Evolutionary conservation across 1,140 invertebrate species (phyloP), one percentile per base, ranked within the genome.

Genomic region (Philotrypesis tridentata): DNA sequence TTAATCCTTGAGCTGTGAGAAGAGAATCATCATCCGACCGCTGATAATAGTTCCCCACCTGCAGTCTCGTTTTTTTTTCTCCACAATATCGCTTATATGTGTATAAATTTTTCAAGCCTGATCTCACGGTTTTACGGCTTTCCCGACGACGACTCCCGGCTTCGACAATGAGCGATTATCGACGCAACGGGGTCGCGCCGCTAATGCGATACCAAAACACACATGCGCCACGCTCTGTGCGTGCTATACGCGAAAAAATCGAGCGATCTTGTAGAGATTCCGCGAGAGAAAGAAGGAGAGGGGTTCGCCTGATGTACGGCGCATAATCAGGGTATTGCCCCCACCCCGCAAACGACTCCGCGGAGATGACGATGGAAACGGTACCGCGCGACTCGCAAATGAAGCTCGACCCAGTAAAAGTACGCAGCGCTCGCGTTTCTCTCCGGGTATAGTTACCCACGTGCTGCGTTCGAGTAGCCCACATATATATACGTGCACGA

Each of bases 1-100:
- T 68, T n/a, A 33, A 68, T 21, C 67, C 67, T 68, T 68, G 67
- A 68, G 8, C 31, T 29, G 29, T 68, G 67, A 68, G 67, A 68
- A 68, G 31, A 31, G n/a, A n/a, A n/a, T n/a, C n/a, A 65, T 65
- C 63, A 27, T 7, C 14, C 63, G 63, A 55, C n/a, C n/a, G n/a
- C n/a, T n/a, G n/a, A n/a, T n/a, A n/a, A n/a, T n/a, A n/a, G 3
- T 5, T 9, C 33, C 9, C 9, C 33, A 37, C 3, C 9, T 5
- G 9, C 33, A 37, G 33, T 9, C 9, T 37, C 33, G 3, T 37
- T 37, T 37, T 37, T 17, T 55, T 55, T n/a, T 55, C 7, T n/a
- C 4, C 48, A 55, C 21, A 55, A n/a, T n/a, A n/a, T n/a, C 48
- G 9, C 33, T 5, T 37, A 37, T 37, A 37, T 37, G 9, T 9